A percentile compares a stretch with the other conserved stretches of the same genome.
These are phyloP conservation scores for Congeria kusceri DNA, from an alignment of 2,888 invertebrate genomes.

Conservation along the genomic window DNA sequence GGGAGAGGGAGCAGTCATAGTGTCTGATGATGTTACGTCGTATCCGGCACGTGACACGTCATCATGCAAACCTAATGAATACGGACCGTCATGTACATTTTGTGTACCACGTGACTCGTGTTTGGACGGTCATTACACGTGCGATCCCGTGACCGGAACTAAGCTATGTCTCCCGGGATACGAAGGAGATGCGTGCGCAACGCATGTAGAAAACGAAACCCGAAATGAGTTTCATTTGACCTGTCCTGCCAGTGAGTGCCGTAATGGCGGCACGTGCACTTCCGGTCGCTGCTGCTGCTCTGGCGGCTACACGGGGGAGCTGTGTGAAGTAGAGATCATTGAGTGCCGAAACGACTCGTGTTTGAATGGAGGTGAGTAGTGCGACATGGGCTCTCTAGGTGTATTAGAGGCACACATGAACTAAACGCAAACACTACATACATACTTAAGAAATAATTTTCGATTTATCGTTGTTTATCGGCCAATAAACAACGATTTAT, in stretches of 20 bases:
- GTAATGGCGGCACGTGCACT: conserved; percentile 58
- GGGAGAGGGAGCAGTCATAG: too few species aligned
- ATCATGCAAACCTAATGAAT: conserved; percentile 40
- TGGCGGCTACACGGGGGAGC: conserved; percentile 50
- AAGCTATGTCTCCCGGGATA: conserved; percentile 50
- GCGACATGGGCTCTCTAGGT: too few species aligned
- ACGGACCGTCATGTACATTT: conserved; percentile 47
- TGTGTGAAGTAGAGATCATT: conserved; percentile 61
- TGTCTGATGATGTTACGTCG: too few species aligned
- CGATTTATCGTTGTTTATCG: too few species aligned
- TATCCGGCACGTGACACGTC: too few species aligned
- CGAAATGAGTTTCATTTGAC: conserved; percentile 34
- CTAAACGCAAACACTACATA: too few species aligned
- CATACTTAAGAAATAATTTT: too few species aligned
- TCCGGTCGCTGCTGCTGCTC: conserved; percentile 53
- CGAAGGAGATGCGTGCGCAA: conserved; percentile 29
- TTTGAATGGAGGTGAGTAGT: conserved; percentile 54
- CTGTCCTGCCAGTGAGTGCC: conserved; percentile 58
- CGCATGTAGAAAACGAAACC: neutral
- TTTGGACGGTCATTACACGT: conserved; percentile 52
- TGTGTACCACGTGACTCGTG: conserved; percentile 54
- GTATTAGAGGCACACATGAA: too few species aligned
- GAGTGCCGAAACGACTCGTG: conserved; percentile 56
- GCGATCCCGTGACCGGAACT: conserved; percentile 45
- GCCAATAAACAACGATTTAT: too few species aligned